phyloP scores from a whole-genome alignment of 2,797 vertebrate species.

The Limnodromus scolopaceus region DNA sequence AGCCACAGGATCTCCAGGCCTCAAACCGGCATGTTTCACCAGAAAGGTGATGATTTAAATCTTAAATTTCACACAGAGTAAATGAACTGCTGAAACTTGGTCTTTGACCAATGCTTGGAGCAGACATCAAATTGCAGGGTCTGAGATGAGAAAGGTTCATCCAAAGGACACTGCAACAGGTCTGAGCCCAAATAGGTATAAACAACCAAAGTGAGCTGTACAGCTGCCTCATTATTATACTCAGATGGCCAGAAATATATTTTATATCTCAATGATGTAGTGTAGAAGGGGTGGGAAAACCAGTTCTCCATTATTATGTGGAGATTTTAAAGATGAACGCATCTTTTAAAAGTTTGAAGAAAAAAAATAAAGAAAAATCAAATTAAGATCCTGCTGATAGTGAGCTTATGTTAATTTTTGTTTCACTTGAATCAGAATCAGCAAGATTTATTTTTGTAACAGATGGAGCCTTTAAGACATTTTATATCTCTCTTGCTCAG shows the following conservation, averaged over 20 bases:
- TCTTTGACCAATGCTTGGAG: slow-evolving; percentile 57
- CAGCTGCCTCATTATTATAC: slow-evolving; percentile 63
- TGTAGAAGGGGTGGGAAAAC: background rate
- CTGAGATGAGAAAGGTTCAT: slow-evolving; percentile 31
- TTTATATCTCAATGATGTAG: background rate
- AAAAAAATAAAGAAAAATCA: background rate
- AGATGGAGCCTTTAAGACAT: slow-evolving; percentile 9
- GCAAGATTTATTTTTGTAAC: slow-evolving; percentile 49
- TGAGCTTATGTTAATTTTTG: slow-evolving; percentile 36
- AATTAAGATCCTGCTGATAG: slow-evolving; percentile 40
- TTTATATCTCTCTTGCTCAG: background rate
- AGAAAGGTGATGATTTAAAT: slow-evolving; percentile 64
- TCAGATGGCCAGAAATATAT: slow-evolving; percentile 57
- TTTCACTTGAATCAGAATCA: slow-evolving; percentile 40
- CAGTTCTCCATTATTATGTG: background rate
- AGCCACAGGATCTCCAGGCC: slow-evolving; percentile 36
- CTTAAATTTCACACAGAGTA: slow-evolving; percentile 35
- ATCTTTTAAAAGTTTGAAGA: background rate
- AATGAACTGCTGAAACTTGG: slow-evolving; percentile 52
- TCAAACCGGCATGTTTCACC: slow-evolving; percentile 29
- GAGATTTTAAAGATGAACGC: background rate
- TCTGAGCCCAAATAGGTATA: slow-evolving; percentile 49
- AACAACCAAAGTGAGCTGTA: slow-evolving; percentile 42
- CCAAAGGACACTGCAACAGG: slow-evolving; percentile 53
- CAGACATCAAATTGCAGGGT: slow-evolving; percentile 62